phyloP scores from a whole-genome alignment of 2,888 invertebrate genomes.

The Cheilosia scutellata region DNA sequence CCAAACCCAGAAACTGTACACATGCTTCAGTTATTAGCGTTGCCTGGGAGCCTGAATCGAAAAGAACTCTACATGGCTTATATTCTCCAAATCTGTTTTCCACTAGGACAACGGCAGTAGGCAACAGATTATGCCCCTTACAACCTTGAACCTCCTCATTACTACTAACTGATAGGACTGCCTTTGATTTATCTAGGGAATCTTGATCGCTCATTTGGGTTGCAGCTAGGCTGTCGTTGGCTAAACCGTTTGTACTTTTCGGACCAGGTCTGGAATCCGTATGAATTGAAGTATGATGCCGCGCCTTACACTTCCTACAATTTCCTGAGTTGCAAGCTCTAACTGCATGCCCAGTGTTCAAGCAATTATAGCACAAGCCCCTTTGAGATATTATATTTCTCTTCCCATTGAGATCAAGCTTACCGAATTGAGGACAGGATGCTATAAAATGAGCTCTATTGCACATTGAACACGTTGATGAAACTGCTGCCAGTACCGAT shows the following conservation, averaged over 20 bases:
- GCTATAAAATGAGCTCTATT: neutral
- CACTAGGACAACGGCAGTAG: conserved; percentile 19
- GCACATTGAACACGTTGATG: conserved; percentile 9
- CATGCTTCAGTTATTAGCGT: neutral
- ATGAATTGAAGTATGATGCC: conserved; percentile 10
- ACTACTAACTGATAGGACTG: neutral
- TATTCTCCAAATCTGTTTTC: conserved; percentile 18
- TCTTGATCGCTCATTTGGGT: neutral
- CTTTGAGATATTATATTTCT: conserved; percentile 4
- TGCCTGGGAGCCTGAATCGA: no score
- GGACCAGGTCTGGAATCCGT: neutral
- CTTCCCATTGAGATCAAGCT: conserved; percentile 1
- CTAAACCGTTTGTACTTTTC: neutral
- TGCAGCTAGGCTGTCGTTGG: neutral
- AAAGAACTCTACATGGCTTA: neutral
- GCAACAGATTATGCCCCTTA: neutral
- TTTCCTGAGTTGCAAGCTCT: conserved; percentile 14
- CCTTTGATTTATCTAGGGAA: neutral
- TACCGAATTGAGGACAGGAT: no score
- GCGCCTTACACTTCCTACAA: conserved; percentile 21
- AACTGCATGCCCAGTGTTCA: conserved; percentile 12
- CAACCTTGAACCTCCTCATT: neutral
- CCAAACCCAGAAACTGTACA: conserved; percentile 17
- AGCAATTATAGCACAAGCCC: conserved; percentile 30
- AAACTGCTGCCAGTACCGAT: neutral